Conservation (phyloP, 1,140 invertebrate genomes). For the Dendroctonus ponderosae region DNA sequence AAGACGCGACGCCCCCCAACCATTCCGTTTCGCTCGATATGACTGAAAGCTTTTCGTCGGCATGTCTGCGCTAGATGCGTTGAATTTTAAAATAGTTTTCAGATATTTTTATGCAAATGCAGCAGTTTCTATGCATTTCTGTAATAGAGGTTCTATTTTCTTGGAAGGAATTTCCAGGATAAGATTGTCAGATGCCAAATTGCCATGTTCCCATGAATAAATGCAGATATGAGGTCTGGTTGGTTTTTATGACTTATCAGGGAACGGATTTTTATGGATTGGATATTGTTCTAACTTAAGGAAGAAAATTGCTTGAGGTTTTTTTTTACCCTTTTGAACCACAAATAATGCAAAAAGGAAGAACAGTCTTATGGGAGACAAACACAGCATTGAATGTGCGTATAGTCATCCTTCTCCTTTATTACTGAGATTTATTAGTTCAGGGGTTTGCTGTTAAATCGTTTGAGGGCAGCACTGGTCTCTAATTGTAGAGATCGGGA, state of each 20-base stretch:
- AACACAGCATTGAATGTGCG: background rate
- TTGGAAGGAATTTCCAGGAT: constrained; percentile 13
- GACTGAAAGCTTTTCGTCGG: constrained; percentile 12
- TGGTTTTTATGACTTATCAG: constrained; percentile 16
- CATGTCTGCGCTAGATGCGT: constrained; percentile 25
- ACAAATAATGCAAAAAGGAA: constrained; percentile 2
- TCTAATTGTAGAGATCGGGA: constrained; percentile 13
- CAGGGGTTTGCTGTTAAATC: constrained; percentile 19
- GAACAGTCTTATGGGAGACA: background rate
- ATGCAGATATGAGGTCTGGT: constrained; percentile 1
- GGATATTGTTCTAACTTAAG: no score
- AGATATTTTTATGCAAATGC: constrained; percentile 32
- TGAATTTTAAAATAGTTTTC: constrained; percentile 24
- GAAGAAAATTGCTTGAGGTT: background rate
- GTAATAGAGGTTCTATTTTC: constrained; percentile 19
- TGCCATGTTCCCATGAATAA: constrained; percentile 17
- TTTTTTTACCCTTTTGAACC: background rate
- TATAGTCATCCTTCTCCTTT: constrained; percentile 12
- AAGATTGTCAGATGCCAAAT: constrained; percentile 16
- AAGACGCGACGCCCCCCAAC: constrained; percentile 32
- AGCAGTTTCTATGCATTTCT: constrained; percentile 33
- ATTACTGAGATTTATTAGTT: constrained; percentile 22
- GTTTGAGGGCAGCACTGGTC: constrained; percentile 24
- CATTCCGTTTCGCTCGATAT: constrained; percentile 19
- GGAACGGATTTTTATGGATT: background rate